Evolutionary conservation across 1,140 invertebrate species (phyloP), one percentile per base, ranked within the genome.

Genomic region (Brachionus rotundiformis): DNA sequence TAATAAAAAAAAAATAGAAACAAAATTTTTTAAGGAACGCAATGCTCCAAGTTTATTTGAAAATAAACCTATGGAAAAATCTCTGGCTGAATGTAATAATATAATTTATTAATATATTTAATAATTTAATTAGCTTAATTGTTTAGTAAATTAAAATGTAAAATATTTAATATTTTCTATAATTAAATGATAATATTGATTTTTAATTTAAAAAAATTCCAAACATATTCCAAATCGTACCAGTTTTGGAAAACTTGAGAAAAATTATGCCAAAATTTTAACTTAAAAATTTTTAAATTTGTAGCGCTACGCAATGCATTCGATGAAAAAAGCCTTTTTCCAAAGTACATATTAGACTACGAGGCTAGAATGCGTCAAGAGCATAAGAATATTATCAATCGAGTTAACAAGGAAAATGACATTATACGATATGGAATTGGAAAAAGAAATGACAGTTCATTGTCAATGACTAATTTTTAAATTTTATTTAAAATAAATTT

Each of bases 311-410:
- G 85, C 63, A 84, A 85, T 36, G 85, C 86, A 1, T 87, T 87
- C 82, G 87, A 88, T 83, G 87, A 88, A 83, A 87, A 87, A 80
- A 85, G 86, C 19, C 82, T 88, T 33, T 88, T 88, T 82, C 87
- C 87, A 4, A 85, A 85, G 61, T 87, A 87, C 82, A 85, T 88
- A n/a, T 79, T 88, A 25, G 87, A 88, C 27, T 88, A 84, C 84
- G 87, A 88, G 29, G 47, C 31, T 31, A 11, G 63, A 39, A 68
- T 82, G 39, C 33, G 68, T 1, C 59, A 82, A 47, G 63, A 71
- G 41, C 27, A 54, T 25, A 65, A 59, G 39, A 65, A 49, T n/a
- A 29, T 68, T 29, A 19, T 73, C 39, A 47, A 47, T 29, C 13
- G 47, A 19, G 16, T 82, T n/a, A 73, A 36, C 11, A 82, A 79